Evolutionary conservation across 2,888 invertebrate species (phyloP).

Genomic region (Synergus laeviventris): DNA sequence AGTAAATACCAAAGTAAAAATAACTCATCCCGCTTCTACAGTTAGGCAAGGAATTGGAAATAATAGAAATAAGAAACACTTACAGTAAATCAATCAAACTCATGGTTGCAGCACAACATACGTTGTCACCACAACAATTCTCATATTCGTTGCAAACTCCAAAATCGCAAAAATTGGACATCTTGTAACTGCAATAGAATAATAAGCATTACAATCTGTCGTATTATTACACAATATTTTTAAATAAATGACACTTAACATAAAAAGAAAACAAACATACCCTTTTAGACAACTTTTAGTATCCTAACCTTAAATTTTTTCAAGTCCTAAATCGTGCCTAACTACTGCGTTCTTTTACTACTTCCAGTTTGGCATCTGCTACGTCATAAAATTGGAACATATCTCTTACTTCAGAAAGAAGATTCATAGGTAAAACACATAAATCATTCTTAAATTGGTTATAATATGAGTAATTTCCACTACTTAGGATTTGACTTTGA

Average conservation of each 20-base stretch:
- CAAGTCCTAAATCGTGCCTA: too few species aligned
- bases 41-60: neutral
- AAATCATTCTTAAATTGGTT: neutral
- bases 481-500: too few species aligned
- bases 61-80: slow-evolving; percentile 17
- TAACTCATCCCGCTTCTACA: neutral
- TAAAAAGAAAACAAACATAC: neutral
- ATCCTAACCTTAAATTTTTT: neutral
- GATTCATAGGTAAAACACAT: neutral
- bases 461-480: neutral
- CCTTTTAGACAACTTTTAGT: neutral
- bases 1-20: neutral
- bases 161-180: slow-evolving; percentile 58
- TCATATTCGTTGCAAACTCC: slow-evolving; percentile 56
- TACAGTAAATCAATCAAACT: slow-evolving; percentile 20
- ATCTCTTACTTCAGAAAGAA: neutral
- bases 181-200: slow-evolving; percentile 6
- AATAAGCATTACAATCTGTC: neutral
- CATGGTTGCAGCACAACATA: slow-evolving; percentile 58
- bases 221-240: neutral
- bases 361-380: neutral
- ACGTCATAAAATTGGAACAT: neutral
- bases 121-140: slow-evolving; percentile 61
- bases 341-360: neutral
- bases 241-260: neutral